These are phyloP conservation scores for Tetragonula clypearis DNA, from an alignment of 1,140 invertebrate species.

Conservation along the genomic window DNA sequence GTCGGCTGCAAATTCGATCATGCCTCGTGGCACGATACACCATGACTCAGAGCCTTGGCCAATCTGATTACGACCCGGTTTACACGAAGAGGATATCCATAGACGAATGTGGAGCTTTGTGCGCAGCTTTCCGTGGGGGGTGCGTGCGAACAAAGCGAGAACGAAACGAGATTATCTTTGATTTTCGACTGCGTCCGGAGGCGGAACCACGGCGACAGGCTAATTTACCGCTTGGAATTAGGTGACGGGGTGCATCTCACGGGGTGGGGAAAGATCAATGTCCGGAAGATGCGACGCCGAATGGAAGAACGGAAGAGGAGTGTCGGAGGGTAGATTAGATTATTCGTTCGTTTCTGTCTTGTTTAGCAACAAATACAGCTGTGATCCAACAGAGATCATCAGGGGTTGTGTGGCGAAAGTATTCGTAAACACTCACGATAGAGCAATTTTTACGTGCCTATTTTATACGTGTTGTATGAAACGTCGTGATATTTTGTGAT, in stretches of 20 bases:
- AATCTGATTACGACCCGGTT: conserved; percentile 36
- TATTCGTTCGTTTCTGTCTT: conserved; percentile 10
- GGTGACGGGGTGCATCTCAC: not conserved
- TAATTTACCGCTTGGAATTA: not conserved
- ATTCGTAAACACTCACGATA: no score
- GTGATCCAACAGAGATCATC: not conserved
- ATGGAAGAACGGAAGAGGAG: not conserved
- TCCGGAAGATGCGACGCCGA: not conserved
- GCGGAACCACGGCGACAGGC: not conserved
- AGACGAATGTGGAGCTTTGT: not conserved
- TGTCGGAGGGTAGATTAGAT: not conserved
- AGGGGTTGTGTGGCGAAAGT: no score
- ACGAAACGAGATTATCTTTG: conserved; percentile 26
- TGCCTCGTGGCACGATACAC: conserved; percentile 24
- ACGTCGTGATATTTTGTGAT: no score
- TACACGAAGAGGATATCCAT: not conserved
- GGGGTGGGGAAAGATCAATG: not conserved
- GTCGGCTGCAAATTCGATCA: conserved; percentile 32
- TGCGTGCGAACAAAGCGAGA: conserved; percentile 13
- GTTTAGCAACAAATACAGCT: conserved; percentile 3
- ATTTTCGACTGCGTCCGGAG: not conserved
- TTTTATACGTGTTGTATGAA: no score
- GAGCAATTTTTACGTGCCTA: no score
- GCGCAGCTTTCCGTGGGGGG: not conserved
- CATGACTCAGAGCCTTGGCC: conserved; percentile 30